Conservation (phyloP, 1,140 invertebrate species). For the Coptotermes formosanus region DNA sequence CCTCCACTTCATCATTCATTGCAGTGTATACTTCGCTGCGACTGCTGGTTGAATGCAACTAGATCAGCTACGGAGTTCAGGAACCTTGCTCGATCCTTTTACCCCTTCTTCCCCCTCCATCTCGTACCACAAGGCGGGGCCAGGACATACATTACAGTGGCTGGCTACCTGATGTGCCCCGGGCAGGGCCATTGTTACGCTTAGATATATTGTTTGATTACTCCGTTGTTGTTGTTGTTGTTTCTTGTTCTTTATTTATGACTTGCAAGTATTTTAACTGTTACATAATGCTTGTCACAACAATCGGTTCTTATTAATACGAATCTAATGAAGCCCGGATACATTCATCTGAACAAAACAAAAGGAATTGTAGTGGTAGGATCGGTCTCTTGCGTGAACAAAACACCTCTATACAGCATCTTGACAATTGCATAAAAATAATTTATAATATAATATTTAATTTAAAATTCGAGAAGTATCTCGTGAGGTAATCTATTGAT, state of each 20-base stretch:
- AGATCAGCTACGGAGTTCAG: neutral
- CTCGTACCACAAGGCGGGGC: neutral
- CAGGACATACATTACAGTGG: slow-evolving; percentile 5
- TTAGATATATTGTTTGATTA: slow-evolving; percentile 18
- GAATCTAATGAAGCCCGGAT: neutral
- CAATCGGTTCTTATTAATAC: slow-evolving; percentile 1
- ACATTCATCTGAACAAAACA: neutral
- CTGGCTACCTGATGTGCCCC: slow-evolving; percentile 14
- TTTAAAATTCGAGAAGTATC: neutral
- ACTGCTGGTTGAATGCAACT: neutral
- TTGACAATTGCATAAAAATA: neutral
- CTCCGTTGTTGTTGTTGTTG: neutral
- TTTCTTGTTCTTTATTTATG: neutral
- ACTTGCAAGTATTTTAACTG: slow-evolving; percentile 13
- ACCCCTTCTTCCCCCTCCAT: neutral
- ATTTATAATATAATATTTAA: neutral
- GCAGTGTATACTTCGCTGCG: neutral
- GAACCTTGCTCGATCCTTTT: neutral
- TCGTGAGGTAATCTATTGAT: neutral
- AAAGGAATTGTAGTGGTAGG: neutral
- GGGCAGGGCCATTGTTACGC: neutral
- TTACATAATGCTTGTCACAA: slow-evolving; percentile 9
- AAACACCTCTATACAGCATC: neutral
- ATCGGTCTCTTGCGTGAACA: neutral
- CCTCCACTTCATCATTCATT: too few relatives aligned